Evolutionary conservation across 2,888 invertebrate genomes (phyloP).

Genomic region (Cetonia aurata): DNA sequence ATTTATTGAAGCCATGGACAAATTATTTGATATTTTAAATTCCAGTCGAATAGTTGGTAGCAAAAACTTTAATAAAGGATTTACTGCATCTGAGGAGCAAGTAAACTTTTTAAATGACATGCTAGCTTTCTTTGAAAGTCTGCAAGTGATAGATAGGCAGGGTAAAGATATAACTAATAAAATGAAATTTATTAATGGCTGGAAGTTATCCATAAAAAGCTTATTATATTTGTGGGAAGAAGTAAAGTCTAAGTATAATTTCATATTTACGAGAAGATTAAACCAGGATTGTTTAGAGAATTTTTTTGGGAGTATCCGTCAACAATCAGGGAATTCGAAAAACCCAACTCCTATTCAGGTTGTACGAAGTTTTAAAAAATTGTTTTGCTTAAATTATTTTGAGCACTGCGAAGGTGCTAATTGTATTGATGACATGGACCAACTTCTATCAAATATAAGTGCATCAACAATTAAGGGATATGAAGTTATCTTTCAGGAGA

Average conservation of each 20-base stretch:
- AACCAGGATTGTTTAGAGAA: constrained; percentile 52
- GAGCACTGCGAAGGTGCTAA: too few species aligned
- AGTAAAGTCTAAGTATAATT: not conserved
- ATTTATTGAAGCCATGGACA: constrained; percentile 48
- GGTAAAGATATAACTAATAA: constrained; percentile 48
- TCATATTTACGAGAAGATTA: constrained; percentile 47
- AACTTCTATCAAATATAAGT: too few species aligned
- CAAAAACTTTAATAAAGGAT: constrained; percentile 17
- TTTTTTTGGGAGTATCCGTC: constrained; percentile 51
- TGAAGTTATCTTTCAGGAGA: not conserved
- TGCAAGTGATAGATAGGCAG: constrained; percentile 45
- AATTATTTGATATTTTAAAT: constrained; percentile 52
- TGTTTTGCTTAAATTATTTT: too few species aligned
- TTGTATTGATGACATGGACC: too few species aligned
- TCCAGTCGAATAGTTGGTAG: constrained; percentile 39
- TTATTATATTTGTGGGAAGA: not conserved
- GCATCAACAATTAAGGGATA: not conserved
- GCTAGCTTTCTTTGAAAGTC: constrained; percentile 44
- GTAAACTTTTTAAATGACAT: constrained; percentile 48
- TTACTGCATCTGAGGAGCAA: constrained; percentile 33
- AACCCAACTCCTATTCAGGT: constrained; percentile 50
- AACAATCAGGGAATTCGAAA: constrained; percentile 49
- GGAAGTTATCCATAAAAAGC: constrained; percentile 49
- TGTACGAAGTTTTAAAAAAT: too few species aligned
- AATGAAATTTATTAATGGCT: constrained; percentile 48